Evolutionary conservation across 2,888 invertebrate species (phyloP).

Genomic region (Eupithecia subumbrata): DNA sequence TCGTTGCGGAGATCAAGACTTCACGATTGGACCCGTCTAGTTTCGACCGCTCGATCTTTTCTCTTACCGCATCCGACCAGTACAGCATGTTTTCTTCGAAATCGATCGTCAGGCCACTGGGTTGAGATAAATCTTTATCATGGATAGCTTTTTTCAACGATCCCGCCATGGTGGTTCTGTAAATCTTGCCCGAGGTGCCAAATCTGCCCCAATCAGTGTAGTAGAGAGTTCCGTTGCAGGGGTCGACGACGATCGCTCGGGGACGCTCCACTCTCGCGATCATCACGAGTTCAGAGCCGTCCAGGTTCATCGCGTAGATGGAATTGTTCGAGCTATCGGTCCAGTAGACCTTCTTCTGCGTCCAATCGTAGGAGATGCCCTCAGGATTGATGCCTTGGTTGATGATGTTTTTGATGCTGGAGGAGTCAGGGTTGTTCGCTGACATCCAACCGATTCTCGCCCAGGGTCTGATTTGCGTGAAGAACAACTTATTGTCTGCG

Average conservation of each 20-base stretch:
- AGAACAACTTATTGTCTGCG: constrained; percentile 92
- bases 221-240: constrained; percentile 97
- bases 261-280: constrained; percentile 97
- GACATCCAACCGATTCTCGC: constrained; percentile 93
- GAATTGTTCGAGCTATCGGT: constrained; percentile 97
- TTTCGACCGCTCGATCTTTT: constrained; percentile 96
- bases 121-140: constrained; percentile 95
- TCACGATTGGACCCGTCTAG: constrained; percentile 94
- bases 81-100: constrained; percentile 96
- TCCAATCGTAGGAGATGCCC: constrained; percentile 98
- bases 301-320: constrained; percentile 97
- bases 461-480: constrained; percentile 97
- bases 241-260: constrained; percentile 97
- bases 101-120: constrained; percentile 97
- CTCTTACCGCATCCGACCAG: constrained; percentile 98
- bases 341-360: constrained; percentile 98
- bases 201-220: constrained; percentile 98
- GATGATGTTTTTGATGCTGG: constrained; percentile 87
- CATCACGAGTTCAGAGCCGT: constrained; percentile 94
- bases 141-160: constrained; percentile 94
- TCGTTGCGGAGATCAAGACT: constrained; percentile 93
- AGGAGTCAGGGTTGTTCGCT: constrained; percentile 86
- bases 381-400: constrained; percentile 94
- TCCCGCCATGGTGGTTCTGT: constrained; percentile 98
- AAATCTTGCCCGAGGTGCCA: constrained; percentile 96